Percentiles rank a stretch among this genome's conserved stretches.
Conservation (phyloP, 2,113 vertebrate genomes). For the cattle (Bos taurus) region ARS-UCD2.0 NC_037332.1:2319001-2319500, state of each 20-base stretch:
- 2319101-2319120: no score
- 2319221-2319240: not conserved
- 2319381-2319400: not conserved
- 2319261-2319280: not conserved
- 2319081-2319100: no score
- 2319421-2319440: not conserved
- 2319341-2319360: not conserved
- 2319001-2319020: no score
- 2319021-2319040: no score
- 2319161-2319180: no score
- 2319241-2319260: not conserved
- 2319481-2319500: constrained; percentile 44
- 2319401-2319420: not conserved
- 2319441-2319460: constrained; percentile 41
- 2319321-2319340: not conserved
- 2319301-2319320: not conserved
- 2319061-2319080: no score
- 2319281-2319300: not conserved
- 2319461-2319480: constrained; percentile 15
- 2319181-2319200: no score
- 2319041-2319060: no score
- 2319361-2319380: not conserved
- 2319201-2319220: no score
- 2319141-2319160: no score
- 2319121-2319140: no score